phyloP scores from a whole-genome alignment of 2,888 invertebrate species.

The Plagodis pulveraria region DNA sequence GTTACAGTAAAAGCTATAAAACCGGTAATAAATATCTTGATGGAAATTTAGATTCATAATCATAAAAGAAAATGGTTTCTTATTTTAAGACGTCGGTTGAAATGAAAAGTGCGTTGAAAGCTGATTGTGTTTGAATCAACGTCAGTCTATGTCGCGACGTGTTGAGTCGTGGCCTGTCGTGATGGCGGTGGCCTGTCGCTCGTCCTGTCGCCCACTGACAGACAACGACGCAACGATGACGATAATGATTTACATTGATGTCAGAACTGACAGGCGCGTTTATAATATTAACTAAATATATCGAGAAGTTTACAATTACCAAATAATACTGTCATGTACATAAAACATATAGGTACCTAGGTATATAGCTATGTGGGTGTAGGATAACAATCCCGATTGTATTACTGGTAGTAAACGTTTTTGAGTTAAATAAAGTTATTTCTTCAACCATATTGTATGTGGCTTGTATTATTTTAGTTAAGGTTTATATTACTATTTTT shows the following conservation, averaged over 20 bases:
- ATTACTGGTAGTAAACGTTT: too few relatives aligned
- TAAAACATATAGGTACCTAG: too few relatives aligned
- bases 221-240: constrained; percentile 36
- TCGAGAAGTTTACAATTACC: too few relatives aligned
- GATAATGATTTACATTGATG: constrained; percentile 45
- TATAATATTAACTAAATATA: constrained; percentile 28
- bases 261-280: constrained; percentile 40
- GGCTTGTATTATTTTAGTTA: too few relatives aligned
- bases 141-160: constrained; percentile 39
- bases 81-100: constrained; percentile 35
- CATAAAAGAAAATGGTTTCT: constrained; percentile 55
- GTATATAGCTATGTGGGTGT: too few relatives aligned
- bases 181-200: constrained; percentile 3
- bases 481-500: too few relatives aligned
- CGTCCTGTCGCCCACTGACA: constrained; percentile 23
- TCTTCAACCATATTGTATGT: too few relatives aligned
- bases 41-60: constrained; percentile 58
- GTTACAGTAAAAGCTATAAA: constrained; percentile 62
- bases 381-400: too few relatives aligned
- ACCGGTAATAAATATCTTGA: constrained; percentile 62
- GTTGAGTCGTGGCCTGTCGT: constrained; percentile 19
- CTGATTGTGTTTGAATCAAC: constrained; percentile 44
- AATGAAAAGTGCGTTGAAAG: constrained; percentile 34
- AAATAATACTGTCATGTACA: too few relatives aligned
- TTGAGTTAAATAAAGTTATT: too few relatives aligned